Conservation (phyloP, 2,888 invertebrate species). For the Ctenicera cuprea region DNA sequence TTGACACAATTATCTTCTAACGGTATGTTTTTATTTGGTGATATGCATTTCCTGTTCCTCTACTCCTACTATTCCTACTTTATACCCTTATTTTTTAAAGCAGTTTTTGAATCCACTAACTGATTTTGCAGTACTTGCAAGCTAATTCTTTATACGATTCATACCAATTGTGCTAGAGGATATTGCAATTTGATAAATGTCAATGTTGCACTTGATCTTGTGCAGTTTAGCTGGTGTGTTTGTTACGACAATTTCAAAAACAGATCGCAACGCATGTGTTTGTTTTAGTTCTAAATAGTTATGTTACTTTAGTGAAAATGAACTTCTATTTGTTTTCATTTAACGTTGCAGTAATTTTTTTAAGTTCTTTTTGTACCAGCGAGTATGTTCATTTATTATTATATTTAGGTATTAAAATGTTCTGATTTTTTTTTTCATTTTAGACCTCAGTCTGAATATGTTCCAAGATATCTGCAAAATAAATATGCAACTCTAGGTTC, state of each 20-base stretch:
- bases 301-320: slow-evolving; percentile 31
- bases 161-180: slow-evolving; percentile 11
- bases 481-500: slow-evolving; percentile 23
- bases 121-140: background rate
- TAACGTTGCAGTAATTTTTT: slow-evolving; percentile 11
- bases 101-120: background rate
- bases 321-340: slow-evolving; percentile 7
- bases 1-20: slow-evolving; percentile 42
- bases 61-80: slow-evolving; percentile 10
- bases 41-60: slow-evolving; percentile 49
- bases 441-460: slow-evolving; percentile 19
- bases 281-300: background rate
- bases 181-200: slow-evolving; percentile 23
- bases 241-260: background rate
- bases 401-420: background rate
- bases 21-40: slow-evolving; percentile 25
- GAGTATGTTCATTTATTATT: slow-evolving; percentile 31
- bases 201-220: background rate
- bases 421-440: slow-evolving; percentile 21
- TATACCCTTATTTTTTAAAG: slow-evolving; percentile 33
- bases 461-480: slow-evolving; percentile 33
- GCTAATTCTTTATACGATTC: background rate
- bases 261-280: background rate
- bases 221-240: slow-evolving; percentile 26
- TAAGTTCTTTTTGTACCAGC: slow-evolving; percentile 9